Conservation (phyloP, 2,888 invertebrate species). For the Ypsolopha scabrella region DNA sequence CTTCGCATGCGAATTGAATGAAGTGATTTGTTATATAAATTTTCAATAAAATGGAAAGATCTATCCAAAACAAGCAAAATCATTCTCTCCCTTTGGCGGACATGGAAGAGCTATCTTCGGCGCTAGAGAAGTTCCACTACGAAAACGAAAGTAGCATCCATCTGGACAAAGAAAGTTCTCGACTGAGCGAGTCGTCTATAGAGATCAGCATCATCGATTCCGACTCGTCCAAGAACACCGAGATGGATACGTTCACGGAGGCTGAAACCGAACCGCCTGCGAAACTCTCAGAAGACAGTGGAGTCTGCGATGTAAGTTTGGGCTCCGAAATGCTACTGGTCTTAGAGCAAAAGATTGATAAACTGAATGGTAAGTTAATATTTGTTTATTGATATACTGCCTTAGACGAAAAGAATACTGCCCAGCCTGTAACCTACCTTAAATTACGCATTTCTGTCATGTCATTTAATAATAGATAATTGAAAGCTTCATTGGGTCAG, state of each 20-base stretch:
- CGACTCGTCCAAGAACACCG: too few species aligned
- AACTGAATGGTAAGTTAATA: conserved; percentile 30
- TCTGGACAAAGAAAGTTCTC: not conserved
- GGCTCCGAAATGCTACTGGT: conserved; percentile 20
- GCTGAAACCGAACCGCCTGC: conserved; percentile 10
- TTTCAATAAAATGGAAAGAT: not conserved
- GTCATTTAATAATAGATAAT: not conserved
- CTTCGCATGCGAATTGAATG: too few species aligned
- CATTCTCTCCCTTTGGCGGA: not conserved
- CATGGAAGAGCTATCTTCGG: not conserved
- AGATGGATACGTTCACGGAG: not conserved
- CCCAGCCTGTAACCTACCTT: not conserved
- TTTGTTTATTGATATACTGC: too few species aligned
- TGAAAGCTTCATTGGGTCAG: not conserved
- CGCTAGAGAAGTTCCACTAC: conserved; percentile 1
- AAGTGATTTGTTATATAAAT: too few species aligned
- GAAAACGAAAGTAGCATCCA: not conserved
- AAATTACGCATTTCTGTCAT: not conserved
- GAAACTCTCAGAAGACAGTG: conserved; percentile 19
- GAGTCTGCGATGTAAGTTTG: conserved; percentile 18
- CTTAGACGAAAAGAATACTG: too few species aligned
- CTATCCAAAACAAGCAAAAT: not conserved
- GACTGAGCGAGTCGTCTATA: conserved; percentile 2
- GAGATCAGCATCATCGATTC: conserved; percentile 1
- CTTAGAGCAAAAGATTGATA: conserved; percentile 42